Conservation (phyloP, 2,113 vertebrate genomes). For the Callionymus lyra region DNA sequence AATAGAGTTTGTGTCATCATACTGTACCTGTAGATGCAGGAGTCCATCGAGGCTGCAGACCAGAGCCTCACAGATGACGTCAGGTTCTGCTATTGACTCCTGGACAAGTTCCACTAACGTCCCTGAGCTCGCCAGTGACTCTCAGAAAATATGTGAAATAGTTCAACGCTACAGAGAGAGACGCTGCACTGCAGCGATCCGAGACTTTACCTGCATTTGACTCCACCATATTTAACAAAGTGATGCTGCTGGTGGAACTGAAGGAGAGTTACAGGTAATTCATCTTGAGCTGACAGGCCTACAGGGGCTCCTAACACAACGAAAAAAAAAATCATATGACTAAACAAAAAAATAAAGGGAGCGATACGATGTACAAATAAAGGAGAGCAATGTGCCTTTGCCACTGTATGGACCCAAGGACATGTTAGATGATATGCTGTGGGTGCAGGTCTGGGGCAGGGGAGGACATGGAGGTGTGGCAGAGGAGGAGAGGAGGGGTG, state of each 20-base stretch:
- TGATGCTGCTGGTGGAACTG: conserved; percentile 6
- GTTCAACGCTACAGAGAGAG: conserved; percentile 24
- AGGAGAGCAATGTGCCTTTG: conserved; percentile 44
- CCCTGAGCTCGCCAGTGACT: conserved; percentile 22
- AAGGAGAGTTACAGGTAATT: conserved; percentile 18
- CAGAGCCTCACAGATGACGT: conserved; percentile 28
- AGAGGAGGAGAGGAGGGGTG: conserved; percentile 17
- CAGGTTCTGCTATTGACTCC: conserved; percentile 33
- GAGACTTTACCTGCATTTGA: conserved; percentile 22
- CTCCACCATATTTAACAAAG: conserved; percentile 10
- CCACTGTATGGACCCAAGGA: conserved; percentile 51
- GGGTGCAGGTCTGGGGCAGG: conserved; percentile 42
- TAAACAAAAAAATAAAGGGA: conserved; percentile 9
- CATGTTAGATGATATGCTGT: conserved; percentile 50
- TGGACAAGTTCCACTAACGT: conserved; percentile 47
- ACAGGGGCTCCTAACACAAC: conserved; percentile 13
- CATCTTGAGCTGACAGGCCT: conserved; percentile 16
- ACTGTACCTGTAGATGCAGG: background rate
- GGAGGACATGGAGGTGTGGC: conserved; percentile 36
- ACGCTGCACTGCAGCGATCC: conserved; percentile 59
- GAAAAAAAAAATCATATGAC: conserved; percentile 13
- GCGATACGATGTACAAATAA: conserved; percentile 12
- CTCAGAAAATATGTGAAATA: conserved; percentile 43
- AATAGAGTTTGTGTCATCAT: no score
- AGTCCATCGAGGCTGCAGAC: background rate